Evolutionary conservation across 2,888 invertebrate genomes (phyloP).

Genomic region (Sesia apiformis): DNA sequence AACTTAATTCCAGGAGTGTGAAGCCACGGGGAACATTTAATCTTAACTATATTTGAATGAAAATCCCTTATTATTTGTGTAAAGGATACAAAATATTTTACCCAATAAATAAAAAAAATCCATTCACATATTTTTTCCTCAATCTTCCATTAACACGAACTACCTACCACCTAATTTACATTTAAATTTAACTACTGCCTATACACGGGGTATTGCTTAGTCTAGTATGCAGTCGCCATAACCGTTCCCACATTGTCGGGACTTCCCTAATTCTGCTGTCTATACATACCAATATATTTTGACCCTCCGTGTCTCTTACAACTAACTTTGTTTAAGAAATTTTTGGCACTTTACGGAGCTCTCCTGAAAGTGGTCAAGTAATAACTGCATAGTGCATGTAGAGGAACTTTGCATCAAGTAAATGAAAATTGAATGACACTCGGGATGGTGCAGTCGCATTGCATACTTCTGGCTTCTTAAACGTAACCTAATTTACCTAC

Average conservation of each 20-base stretch:
- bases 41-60: no score
- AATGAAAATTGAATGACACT: conserved; percentile 29
- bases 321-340: not conserved
- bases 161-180: not conserved
- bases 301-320: not conserved
- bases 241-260: not conserved
- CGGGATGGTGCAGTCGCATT: conserved; percentile 2
- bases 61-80: no score
- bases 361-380: conserved; percentile 14
- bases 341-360: not conserved
- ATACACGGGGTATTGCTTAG: not conserved
- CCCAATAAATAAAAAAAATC: no score
- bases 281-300: not conserved
- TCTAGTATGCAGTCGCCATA: not conserved
- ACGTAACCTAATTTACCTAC: not conserved
- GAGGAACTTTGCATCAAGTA: conserved; percentile 15
- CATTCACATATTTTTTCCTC: no score
- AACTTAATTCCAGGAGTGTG: no score
- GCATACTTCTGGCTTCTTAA: not conserved
- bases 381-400: conserved; percentile 13
- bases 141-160: no score
- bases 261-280: not conserved
- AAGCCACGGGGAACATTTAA: no score
- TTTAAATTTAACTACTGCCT: not conserved
- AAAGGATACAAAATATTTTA: no score